Conservation (phyloP, 1,140 invertebrate species). For the Leptonema lineaticorne region DNA sequence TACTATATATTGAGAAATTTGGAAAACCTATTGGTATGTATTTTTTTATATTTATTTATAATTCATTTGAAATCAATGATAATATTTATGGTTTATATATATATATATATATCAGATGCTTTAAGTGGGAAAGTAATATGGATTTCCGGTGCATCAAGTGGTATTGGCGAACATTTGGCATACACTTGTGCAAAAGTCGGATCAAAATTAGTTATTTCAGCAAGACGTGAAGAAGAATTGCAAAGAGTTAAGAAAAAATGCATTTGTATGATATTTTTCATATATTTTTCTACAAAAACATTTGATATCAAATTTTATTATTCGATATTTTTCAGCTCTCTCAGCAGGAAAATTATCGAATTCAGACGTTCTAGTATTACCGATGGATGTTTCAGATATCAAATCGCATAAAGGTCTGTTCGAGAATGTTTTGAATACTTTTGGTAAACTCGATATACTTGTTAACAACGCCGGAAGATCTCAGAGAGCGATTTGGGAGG, state of each 20-base stretch:
- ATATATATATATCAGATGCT: constrained; percentile 49
- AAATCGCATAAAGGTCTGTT: constrained; percentile 65
- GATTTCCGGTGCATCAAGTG: constrained; percentile 88
- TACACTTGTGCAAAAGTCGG: constrained; percentile 69
- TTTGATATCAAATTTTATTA: neutral
- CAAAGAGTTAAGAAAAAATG: constrained; percentile 72
- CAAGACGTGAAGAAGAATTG: constrained; percentile 71
- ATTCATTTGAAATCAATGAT: constrained; percentile 12
- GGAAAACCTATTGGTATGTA: constrained; percentile 25
- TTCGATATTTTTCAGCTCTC: constrained; percentile 42
- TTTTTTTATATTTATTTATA: constrained; percentile 14
- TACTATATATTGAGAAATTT: constrained; percentile 35
- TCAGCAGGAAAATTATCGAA: constrained; percentile 57
- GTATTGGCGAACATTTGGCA: constrained; percentile 81
- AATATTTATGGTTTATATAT: neutral
- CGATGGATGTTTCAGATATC: constrained; percentile 68
- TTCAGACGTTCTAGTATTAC: constrained; percentile 68
- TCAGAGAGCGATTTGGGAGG: constrained; percentile 75
- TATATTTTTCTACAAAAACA: neutral
- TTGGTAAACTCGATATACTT: constrained; percentile 74
- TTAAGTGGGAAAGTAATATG: constrained; percentile 78
- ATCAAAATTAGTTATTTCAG: constrained; percentile 75
- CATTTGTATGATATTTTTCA: constrained; percentile 51
- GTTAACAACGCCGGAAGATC: constrained; percentile 82
- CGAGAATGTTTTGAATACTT: constrained; percentile 66